Evolutionary conservation across 1,140 invertebrate species (phyloP).

Genomic region (Bombus picipes): DNA sequence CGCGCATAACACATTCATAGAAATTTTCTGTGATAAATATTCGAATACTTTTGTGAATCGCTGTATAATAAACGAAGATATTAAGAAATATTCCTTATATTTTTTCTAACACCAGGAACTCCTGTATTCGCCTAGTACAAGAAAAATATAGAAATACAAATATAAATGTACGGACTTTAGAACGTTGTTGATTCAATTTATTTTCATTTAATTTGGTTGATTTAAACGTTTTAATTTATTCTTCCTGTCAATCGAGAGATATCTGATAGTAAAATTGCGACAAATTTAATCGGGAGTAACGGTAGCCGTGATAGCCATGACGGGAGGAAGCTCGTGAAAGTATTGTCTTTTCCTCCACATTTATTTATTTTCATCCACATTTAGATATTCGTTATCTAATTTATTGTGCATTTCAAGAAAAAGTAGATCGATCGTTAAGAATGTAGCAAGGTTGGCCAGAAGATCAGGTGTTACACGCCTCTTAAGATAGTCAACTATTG

Average conservation of each 20-base stretch:
- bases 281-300: neutral
- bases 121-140: too few species aligned
- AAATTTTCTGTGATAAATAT: neutral
- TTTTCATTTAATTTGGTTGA: too few species aligned
- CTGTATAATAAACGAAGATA: neutral
- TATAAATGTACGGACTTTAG: neutral
- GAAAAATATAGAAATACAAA: neutral
- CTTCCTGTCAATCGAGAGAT: neutral
- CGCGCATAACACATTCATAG: neutral
- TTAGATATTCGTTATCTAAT: too few species aligned
- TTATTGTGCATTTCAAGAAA: neutral
- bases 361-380: neutral
- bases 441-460: neutral
- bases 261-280: neutral
- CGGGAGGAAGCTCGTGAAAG: neutral
- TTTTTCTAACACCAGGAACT: too few species aligned
- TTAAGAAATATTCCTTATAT: too few species aligned
- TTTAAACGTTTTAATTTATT: too few species aligned
- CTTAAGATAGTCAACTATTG: neutral
- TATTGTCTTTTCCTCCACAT: too few species aligned
- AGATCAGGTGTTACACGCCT: slow-evolving; percentile 11
- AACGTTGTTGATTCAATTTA: too few species aligned
- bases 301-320: neutral
- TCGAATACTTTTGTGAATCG: neutral
- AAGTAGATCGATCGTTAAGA: neutral